Evolutionary conservation across 2,888 invertebrate genomes (phyloP).

Genomic region (Sisyra terminalis): DNA sequence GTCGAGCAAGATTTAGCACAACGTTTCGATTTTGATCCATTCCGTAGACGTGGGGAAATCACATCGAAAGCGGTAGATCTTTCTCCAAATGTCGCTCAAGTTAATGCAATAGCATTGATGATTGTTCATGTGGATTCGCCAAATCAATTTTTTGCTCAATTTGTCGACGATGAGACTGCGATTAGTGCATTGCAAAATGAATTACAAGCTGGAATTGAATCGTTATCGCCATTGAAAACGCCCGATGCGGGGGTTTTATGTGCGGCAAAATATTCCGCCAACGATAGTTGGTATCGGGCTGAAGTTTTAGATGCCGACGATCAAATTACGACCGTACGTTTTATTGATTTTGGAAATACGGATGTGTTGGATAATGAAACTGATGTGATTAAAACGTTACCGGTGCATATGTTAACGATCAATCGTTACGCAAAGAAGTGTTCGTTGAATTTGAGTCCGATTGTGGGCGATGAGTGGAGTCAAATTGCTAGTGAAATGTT

Average conservation of each 20-base stretch:
- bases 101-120: conserved; percentile 23
- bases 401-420: conserved; percentile 35
- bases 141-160: conserved; percentile 59
- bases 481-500: conserved; percentile 40
- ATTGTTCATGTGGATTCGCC: conserved; percentile 62
- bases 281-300: conserved; percentile 86
- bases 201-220: conserved; percentile 38
- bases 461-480: conserved; percentile 47
- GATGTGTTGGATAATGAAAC: conserved; percentile 50
- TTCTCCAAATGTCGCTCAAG: conserved; percentile 7
- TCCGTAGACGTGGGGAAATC: conserved; percentile 9
- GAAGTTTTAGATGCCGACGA: conserved; percentile 64
- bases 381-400: conserved; percentile 40
- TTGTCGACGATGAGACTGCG: conserved; percentile 34
- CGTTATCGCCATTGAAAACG: conserved; percentile 34
- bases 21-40: conserved; percentile 9
- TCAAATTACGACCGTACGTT: conserved; percentile 59
- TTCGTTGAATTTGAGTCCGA: conserved; percentile 48
- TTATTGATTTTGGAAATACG: conserved; percentile 65
- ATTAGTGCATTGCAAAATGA: conserved; percentile 44
- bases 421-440: conserved; percentile 43
- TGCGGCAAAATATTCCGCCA: conserved; percentile 64
- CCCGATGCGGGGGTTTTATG: conserved; percentile 46
- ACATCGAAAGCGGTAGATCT: conserved; percentile 19
- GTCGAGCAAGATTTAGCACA: conserved; percentile 23